Base-by-base conservation (phyloP, 2,113 vertebrate genomes). In the Neolamprologus sp. region DNA sequence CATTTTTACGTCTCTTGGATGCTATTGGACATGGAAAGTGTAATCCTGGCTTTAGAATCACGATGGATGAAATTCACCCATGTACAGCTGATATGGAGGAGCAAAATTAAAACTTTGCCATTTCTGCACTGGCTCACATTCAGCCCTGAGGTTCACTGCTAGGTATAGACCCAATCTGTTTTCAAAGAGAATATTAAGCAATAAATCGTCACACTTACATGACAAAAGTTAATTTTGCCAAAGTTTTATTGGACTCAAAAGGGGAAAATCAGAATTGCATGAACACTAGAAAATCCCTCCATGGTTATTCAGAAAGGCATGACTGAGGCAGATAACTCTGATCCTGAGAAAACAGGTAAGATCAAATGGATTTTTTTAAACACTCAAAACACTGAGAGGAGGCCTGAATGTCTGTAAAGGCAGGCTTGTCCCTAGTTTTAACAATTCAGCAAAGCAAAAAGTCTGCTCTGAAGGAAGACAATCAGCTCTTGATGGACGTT, bases 381-480 rank as follows among this genome's bases (percentile, higher is more conserved):
- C 26, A 51, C 3, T 78, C 1, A n/a, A 49, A 78, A 51, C 45
- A 78, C 26, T n/a, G 26, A 78, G 17, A 78, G 45, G 45, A 49
- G 26, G 26, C 0, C 26, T 19, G 7, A 51, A 78, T 17, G 0
- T 31, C 51, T 4, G 45, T 31, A 78, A 51, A 49, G 4, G 33
- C 26, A 33, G 45, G 45, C 10, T 6, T 51, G 28, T 78, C 26
- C 11, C 26, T 51, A 1, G 45, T 78, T 78, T 51, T 31, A 78
- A 51, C 26, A 78, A 31, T n/a, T 78, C 45, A 78, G 73, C 73
- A 78, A 51, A 78, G 26, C 17, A 51, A 78, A 78, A 78, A 5
- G 45, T 13, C 45, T 51, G 45, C 26, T 78, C 26, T 51, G 73
- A 31, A 78, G 73, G 11, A 78, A 13, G 7, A 51, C 45, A 78